A percentile compares a stretch with the other conserved stretches of the same genome.
phyloP scores from a whole-genome alignment of 2,113 vertebrate species.

The Entelurus aequoreus region DNA sequence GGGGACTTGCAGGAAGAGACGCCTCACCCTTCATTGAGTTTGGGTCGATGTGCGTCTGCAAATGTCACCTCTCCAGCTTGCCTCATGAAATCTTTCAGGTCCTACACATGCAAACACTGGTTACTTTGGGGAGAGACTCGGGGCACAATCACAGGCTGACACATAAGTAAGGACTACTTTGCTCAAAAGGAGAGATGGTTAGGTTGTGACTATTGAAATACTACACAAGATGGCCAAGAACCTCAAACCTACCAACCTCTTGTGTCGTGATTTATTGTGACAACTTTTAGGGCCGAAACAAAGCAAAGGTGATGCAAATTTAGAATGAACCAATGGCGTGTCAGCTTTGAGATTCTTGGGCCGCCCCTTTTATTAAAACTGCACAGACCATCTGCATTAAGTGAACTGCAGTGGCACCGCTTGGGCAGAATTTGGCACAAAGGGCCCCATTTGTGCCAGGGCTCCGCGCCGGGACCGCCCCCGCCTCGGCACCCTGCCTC shows the following conservation, averaged over 20 bases:
- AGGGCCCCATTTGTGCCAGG: constrained; percentile 72
- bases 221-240: constrained; percentile 61
- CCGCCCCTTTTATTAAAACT: constrained; percentile 38
- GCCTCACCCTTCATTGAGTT: constrained; percentile 89
- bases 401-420: constrained; percentile 66
- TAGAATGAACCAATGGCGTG: constrained; percentile 2
- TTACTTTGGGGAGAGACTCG: constrained; percentile 53
- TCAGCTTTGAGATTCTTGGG: constrained; percentile 57
- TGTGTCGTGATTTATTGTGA: not conserved
- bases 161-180: constrained; percentile 57
- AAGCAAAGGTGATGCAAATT: not conserved
- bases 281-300: not conserved
- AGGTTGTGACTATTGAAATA: constrained; percentile 52
- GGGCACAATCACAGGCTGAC: constrained; percentile 38
- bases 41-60: constrained; percentile 93
- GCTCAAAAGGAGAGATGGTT: constrained; percentile 73
- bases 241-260: constrained; percentile 17
- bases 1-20: not conserved
- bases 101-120: constrained; percentile 81
- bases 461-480: constrained; percentile 84
- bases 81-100: constrained; percentile 99
- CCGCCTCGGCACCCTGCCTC: constrained; percentile 78
- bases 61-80: constrained; percentile 98
- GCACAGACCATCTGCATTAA: constrained; percentile 70
- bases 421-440: constrained; percentile 59